A percentile compares a stretch with the other conserved stretches of the same genome.
Conservation (phyloP, 2,113 vertebrate genomes). For the Eidolon helvum region DNA sequence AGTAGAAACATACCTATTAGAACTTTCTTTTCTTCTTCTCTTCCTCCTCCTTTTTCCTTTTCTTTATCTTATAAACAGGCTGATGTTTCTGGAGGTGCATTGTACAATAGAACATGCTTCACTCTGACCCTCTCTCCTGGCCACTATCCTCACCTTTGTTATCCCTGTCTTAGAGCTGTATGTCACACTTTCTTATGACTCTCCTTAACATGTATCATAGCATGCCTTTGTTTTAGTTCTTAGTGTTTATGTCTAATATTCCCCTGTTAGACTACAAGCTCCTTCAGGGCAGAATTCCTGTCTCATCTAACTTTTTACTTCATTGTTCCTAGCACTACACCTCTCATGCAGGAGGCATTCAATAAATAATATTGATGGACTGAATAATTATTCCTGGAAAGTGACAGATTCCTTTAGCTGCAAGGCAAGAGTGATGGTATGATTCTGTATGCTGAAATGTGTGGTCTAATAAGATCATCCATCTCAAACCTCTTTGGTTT, state of each 20-base stretch:
- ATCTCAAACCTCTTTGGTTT: background rate
- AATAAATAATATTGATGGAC: slow-evolving; percentile 10
- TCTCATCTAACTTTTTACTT: background rate
- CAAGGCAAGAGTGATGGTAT: background rate
- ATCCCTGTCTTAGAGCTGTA: background rate
- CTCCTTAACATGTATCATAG: background rate
- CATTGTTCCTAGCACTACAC: background rate
- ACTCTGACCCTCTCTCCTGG: background rate
- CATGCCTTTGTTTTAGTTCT: background rate
- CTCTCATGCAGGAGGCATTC: background rate
- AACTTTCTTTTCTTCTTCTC: background rate
- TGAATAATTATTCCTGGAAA: background rate
- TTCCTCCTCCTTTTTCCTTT: background rate
- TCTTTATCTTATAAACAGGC: background rate
- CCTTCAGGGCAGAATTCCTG: slow-evolving; percentile 1
- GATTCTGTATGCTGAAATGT: background rate
- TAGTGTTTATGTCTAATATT: background rate
- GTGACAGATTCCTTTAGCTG: background rate
- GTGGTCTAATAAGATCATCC: background rate
- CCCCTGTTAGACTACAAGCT: background rate
- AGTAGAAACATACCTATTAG: background rate
- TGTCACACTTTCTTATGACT: background rate
- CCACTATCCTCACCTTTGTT: rapidly evolving
- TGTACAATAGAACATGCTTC: background rate
- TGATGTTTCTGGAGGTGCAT: background rate